Base-by-base conservation (phyloP, 2,888 invertebrate species). In the Chymomyza procnemis region DNA sequence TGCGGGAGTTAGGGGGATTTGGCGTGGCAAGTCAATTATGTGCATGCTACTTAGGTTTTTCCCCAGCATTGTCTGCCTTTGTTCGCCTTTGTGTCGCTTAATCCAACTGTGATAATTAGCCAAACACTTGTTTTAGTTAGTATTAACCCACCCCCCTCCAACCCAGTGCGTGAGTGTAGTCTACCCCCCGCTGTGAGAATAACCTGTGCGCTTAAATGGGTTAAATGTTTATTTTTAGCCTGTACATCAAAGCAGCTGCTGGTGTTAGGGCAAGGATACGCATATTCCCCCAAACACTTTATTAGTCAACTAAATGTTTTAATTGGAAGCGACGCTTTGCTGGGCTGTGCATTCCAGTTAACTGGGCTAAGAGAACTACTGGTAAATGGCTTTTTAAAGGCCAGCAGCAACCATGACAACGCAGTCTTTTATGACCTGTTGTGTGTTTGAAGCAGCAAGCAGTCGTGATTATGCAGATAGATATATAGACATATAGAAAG, bases 21-120 rank as follows among this genome's bases (percentile, higher is more conserved):
- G 86, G 80, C 73, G 80, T 80, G 73, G 55, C 73, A 65, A 19
- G 70, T 69, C 84, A 78, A 81, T 86, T 81, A 83, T 68, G 67
- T 86, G 74, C 19, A 60, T 67, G 65, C 69, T 71, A 69, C 70
- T 67, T 54, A 12, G 60, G n/a, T n/a, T 64, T 67, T 54, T 62
- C 58, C 48, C 54, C 58, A 57, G 62, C 16, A 59, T 50, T 64
- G 55, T 55, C 63, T 61, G 55, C 16, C 3, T 12, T 55, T 21
- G 26, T 26, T 62, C 71, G 68, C 62, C 52, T 55, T 73, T 68
- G 64, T 64, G 68, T 68, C 59, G 65, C 67, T 64, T 64, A 60
- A 66, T 76, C 65, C 66, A 72, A 66, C 72, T 67, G 69, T 58
- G 68, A 70, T 85, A 80, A 81, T 81, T 81, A 86, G 78, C 67